A percentile compares a stretch with the other conserved stretches of the same genome.
Evolutionary conservation across 2,113 vertebrate genomes (phyloP).

Genomic region (Phylloscopus whistleri): DNA sequence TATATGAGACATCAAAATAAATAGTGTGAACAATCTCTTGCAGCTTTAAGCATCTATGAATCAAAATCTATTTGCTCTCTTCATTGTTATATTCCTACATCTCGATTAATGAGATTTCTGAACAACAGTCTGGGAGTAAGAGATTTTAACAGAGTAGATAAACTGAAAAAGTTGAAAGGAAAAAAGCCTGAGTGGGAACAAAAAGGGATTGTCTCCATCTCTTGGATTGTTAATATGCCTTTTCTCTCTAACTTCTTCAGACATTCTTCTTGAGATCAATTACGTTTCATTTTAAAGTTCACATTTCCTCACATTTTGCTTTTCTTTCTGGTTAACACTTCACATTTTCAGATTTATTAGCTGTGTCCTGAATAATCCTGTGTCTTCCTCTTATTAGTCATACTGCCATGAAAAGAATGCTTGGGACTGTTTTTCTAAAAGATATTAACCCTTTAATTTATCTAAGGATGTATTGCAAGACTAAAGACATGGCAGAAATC

Average conservation of each 20-base stretch:
- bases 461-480: not conserved
- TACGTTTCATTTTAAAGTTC: not conserved
- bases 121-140: not conserved
- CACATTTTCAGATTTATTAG: not conserved
- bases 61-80: slow-evolving; percentile 29
- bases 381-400: not conserved
- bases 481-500: not conserved
- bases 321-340: not conserved
- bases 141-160: slow-evolving; percentile 12
- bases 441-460: not conserved
- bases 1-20: slow-evolving; percentile 27
- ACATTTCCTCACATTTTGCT: not conserved
- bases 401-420: not conserved
- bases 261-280: not conserved
- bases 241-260: not conserved
- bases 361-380: not conserved
- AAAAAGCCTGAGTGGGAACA: not conserved
- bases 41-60: slow-evolving; percentile 48
- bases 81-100: slow-evolving; percentile 9
- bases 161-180: not conserved
- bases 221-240: not conserved
- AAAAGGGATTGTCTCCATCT: not conserved
- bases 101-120: slow-evolving; percentile 16
- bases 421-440: not conserved
- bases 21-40: slow-evolving; percentile 6